These are phyloP conservation scores for Adelognathus sp. DNA, from an alignment of 2,888 invertebrate genomes.

Conservation along the genomic window DNA sequence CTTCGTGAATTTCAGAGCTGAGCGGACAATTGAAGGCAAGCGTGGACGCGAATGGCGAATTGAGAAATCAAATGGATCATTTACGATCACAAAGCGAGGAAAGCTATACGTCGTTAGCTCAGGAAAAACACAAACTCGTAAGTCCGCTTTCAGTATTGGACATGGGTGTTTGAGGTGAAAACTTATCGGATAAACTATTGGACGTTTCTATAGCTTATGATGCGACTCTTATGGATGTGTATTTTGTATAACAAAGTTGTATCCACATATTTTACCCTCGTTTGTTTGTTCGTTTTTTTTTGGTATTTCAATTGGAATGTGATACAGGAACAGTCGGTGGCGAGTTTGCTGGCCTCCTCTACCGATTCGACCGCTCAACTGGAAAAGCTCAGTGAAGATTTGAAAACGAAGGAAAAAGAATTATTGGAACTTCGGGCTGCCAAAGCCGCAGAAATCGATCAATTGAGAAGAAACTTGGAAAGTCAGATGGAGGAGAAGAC, in stretches of 20 bases:
- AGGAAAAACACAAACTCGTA: conserved; percentile 77
- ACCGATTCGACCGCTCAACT: conserved; percentile 84
- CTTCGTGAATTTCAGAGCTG: conserved; percentile 79
- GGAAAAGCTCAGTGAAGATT: conserved; percentile 83
- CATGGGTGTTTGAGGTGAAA: not conserved
- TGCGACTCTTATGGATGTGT: too few species aligned
- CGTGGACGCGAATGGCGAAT: conserved; percentile 82
- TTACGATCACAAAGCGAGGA: conserved; percentile 81
- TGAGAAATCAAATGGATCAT: conserved; percentile 81
- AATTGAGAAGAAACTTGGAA: conserved; percentile 73
- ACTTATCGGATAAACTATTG: too few species aligned
- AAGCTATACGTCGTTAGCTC: conserved; percentile 58
- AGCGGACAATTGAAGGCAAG: conserved; percentile 83
- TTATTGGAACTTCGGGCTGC: conserved; percentile 76
- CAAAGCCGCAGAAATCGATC: conserved; percentile 71
- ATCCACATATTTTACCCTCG: too few species aligned
- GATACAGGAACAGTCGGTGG: conserved; percentile 78
- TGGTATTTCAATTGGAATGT: conserved; percentile 5
- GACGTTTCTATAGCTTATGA: not conserved
- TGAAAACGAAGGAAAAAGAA: conserved; percentile 84
- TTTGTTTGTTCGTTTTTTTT: too few species aligned
- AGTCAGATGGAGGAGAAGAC: conserved; percentile 74
- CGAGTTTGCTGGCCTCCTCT: conserved; percentile 83
- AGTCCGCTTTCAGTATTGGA: conserved; percentile 34
- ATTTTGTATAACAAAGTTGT: too few species aligned